These are phyloP conservation scores for Disparrhopalites patrizii DNA, from an alignment of 2,888 invertebrate species.

Conservation along the genomic window DNA sequence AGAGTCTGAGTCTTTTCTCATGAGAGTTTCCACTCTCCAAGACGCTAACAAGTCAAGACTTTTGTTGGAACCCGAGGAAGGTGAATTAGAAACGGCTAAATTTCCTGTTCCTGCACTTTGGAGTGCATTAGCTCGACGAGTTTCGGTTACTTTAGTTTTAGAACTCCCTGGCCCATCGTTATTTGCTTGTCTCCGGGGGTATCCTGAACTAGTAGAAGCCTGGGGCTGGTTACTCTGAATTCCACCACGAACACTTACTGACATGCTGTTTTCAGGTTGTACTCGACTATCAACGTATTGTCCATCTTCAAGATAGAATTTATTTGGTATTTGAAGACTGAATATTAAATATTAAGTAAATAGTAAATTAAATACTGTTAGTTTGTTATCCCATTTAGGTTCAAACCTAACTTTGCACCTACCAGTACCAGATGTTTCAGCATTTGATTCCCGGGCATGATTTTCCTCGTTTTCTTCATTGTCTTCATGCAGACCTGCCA, in stretches of 20 bases:
- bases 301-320: too few relatives aligned
- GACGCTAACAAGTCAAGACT: slow-evolving; percentile 66
- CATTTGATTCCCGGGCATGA: slow-evolving; percentile 33
- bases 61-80: slow-evolving; percentile 57
- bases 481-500: slow-evolving; percentile 60
- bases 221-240: background rate
- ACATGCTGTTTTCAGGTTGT: too few relatives aligned
- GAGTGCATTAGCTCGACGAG: slow-evolving; percentile 75
- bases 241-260: background rate
- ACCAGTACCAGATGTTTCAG: too few relatives aligned
- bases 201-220: background rate
- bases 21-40: slow-evolving; percentile 87
- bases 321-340: too few relatives aligned
- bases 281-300: too few relatives aligned
- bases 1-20: slow-evolving; percentile 71
- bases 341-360: too few relatives aligned
- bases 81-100: slow-evolving; percentile 9
- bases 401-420: too few relatives aligned
- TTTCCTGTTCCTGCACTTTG: too few relatives aligned
- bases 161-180: background rate
- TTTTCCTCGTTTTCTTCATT: slow-evolving; percentile 52
- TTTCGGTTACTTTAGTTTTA: slow-evolving; percentile 61
- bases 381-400: too few relatives aligned
- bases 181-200: too few relatives aligned
- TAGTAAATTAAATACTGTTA: too few relatives aligned